phyloP scores from a whole-genome alignment of 2,113 vertebrate genomes.

The Chloebia gouldiae region DNA sequence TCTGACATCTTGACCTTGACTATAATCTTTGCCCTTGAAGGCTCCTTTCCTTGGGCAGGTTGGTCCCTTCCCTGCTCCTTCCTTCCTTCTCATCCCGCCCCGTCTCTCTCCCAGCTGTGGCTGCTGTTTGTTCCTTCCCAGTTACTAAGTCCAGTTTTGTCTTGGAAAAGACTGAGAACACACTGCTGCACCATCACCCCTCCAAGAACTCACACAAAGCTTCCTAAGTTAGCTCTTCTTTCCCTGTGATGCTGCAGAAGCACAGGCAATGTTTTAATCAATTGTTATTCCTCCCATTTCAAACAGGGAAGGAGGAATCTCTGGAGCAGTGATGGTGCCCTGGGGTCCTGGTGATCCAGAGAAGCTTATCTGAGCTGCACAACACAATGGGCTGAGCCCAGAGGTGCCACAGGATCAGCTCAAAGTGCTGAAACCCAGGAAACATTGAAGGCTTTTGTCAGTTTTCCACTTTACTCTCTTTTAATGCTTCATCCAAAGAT shows the following conservation, averaged over 20 bases:
- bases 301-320: not conserved
- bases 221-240: not conserved
- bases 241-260: not conserved
- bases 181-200: not conserved
- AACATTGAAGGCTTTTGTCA: not conserved
- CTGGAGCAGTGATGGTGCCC: not conserved
- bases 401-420: not conserved
- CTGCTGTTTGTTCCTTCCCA: not conserved
- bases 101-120: accelerated
- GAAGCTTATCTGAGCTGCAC: not conserved
- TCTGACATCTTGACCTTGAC: not conserved
- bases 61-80: not conserved
- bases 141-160: not conserved
- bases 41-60: not conserved
- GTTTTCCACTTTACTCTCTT: not conserved
- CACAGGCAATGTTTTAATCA: not conserved
- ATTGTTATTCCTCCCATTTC: not conserved
- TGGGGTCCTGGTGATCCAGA: not conserved
- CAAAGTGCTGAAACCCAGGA: no score
- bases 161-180: not conserved
- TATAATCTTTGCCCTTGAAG: not conserved
- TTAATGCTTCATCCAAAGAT: not conserved
- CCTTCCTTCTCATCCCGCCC: not conserved
- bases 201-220: not conserved
- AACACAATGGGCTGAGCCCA: not conserved